A percentile compares a stretch with the other conserved stretches of the same genome.
phyloP scores from a whole-genome alignment of 2,888 invertebrate genomes.

The Malacosoma neustria region DNA sequence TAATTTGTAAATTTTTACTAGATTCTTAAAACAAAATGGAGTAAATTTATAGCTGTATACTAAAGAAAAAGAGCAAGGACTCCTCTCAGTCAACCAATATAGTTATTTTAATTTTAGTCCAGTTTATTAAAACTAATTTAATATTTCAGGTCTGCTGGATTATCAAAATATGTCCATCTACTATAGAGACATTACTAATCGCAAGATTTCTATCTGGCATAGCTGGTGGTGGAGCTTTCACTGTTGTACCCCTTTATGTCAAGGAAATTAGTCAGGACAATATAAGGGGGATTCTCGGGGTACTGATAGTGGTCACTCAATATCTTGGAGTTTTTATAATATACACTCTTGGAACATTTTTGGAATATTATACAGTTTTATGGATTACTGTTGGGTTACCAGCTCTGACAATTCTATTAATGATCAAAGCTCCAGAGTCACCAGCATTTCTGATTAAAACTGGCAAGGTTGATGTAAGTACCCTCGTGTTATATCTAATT shows the following conservation, averaged over 20 bases:
- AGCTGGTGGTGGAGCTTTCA: constrained; percentile 33
- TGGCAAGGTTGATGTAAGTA: constrained; percentile 36
- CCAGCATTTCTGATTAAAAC: constrained; percentile 42
- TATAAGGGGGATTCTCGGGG: constrained; percentile 34
- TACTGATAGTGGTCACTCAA: constrained; percentile 26
- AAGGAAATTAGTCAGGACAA: constrained; percentile 42
- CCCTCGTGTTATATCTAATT: too few species aligned
- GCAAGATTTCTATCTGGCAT: constrained; percentile 32
- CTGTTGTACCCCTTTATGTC: constrained; percentile 35
- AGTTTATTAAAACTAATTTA: too few species aligned
- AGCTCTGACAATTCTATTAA: constrained; percentile 21
- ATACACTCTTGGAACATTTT: constrained; percentile 34
- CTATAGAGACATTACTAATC: constrained; percentile 21
- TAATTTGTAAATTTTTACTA: too few species aligned
- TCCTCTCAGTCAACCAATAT: too few species aligned
- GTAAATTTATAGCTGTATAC: too few species aligned
- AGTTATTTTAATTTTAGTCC: too few species aligned
- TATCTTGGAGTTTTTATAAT: constrained; percentile 35
- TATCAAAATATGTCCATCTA: constrained; percentile 23
- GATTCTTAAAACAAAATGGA: too few species aligned
- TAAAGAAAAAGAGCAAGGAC: too few species aligned
- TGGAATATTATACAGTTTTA: constrained; percentile 34
- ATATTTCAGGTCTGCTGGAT: constrained; percentile 31
- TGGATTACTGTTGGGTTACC: constrained; percentile 27
- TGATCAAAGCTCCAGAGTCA: constrained; percentile 43